These are phyloP conservation scores for Micromussa lordhowensis DNA, from an alignment of 92 coral and sea anemone species.

Conservation along the genomic window DNA sequence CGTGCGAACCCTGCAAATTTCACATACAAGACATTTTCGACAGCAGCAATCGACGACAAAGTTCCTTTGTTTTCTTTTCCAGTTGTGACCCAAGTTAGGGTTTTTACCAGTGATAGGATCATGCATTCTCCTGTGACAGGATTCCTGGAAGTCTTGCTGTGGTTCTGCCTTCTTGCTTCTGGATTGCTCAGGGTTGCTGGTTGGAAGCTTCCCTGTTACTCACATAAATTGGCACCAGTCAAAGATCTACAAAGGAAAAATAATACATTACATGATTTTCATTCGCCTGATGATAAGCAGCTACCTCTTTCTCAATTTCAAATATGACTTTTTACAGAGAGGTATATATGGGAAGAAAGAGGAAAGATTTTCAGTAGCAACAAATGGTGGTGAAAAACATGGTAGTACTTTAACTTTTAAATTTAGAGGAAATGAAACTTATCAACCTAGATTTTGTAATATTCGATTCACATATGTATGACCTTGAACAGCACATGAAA, in stretches of 20 bases:
- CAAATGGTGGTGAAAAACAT: too few relatives aligned
- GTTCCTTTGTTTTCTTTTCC: slow-evolving; percentile 42
- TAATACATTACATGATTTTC: neutral
- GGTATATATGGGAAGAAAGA: too few relatives aligned
- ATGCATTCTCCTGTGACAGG: neutral
- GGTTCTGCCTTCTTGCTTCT: neutral
- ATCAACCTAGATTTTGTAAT: too few relatives aligned
- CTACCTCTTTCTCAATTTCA: neutral
- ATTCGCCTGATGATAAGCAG: neutral
- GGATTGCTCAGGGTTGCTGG: neutral
- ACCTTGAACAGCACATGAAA: too few relatives aligned
- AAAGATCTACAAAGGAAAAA: slow-evolving; percentile 40
- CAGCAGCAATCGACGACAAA: slow-evolving; percentile 20
- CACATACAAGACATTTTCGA: too few relatives aligned
- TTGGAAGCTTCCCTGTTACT: slow-evolving; percentile 38
- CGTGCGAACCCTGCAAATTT: too few relatives aligned
- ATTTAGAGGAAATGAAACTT: too few relatives aligned
- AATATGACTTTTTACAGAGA: neutral
- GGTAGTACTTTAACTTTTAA: too few relatives aligned
- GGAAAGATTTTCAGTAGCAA: too few relatives aligned
- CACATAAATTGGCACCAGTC: slow-evolving; percentile 67
- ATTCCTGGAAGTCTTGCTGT: neutral
- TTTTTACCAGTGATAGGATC: slow-evolving; percentile 33
- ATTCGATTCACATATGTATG: too few relatives aligned
- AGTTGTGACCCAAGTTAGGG: slow-evolving; percentile 15